Evolutionary conservation across 2,797 vertebrate species (phyloP), one percentile per base, ranked within the genome.

Genomic region (Enoplosus armatus): DNA sequence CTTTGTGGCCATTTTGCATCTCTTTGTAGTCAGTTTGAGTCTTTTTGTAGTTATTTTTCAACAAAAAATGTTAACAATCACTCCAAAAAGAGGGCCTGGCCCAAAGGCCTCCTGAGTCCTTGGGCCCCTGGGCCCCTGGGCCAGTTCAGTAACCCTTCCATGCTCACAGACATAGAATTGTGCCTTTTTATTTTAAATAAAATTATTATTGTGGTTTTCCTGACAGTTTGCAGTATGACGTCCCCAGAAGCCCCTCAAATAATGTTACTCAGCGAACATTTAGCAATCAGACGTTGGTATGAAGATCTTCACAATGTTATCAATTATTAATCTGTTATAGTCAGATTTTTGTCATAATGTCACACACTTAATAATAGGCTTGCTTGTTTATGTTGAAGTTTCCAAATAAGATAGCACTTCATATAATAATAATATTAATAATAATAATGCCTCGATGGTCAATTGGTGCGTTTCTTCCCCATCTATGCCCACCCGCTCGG

Each of bases 401-500:
- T 26, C 50, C 50, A 37, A 41, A 41, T 15, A 8, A 39, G 18
- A 15, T 4, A 4, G n/a, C 9, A 0, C 22, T 29, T 26, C 9
- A 4, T 6, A 2, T 47, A 22, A 50, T 60, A 22, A 29, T 43
- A 16, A 48, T 48, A 48, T 22, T 35, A 4, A 15, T 31, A 48
- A 29, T 29, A 15, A 18, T 16, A 20, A 8, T n/a, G 35, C 37
- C 39, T 63, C 29, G 3, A 6, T 39, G 41, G 27, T 29, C 15
- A 16, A 22, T 16, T 39, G 59, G 64, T 56, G 68, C 16, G 16
- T 54, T n/a, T 45, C 11, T 8, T 16, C 41, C 60, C 5, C 26
- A 45, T 68, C 56, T 10, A 0, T 35, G 58, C 69, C 72, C 80
- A 45, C 63, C 72, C 80, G 31, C 65, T 4, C 67, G 27, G 24